Conservation (phyloP, 2,888 invertebrate species). For the Parelbella ahira region DNA sequence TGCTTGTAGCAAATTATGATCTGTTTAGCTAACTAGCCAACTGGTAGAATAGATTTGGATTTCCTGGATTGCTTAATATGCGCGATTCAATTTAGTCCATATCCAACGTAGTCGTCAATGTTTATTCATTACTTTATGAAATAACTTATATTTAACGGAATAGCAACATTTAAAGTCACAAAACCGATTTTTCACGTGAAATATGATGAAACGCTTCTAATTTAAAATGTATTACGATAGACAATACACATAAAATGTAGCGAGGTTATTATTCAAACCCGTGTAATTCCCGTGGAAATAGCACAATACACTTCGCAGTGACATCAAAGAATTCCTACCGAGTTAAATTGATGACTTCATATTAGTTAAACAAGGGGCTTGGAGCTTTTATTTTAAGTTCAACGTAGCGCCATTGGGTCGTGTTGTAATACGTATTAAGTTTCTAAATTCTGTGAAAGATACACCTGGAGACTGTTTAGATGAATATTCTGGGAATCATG, state of each 20-base stretch:
- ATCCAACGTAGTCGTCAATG: too few relatives aligned
- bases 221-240: conserved; percentile 23
- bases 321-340: conserved; percentile 51
- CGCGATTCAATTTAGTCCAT: neutral
- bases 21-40: conserved; percentile 9
- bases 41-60: neutral
- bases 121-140: too few relatives aligned
- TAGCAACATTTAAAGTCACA: neutral
- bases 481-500: conserved; percentile 11
- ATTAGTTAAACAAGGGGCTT: conserved; percentile 41
- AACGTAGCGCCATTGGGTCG: conserved; percentile 20
- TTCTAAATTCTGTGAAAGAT: conserved; percentile 23
- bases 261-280: conserved; percentile 23
- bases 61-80: conserved; percentile 2
- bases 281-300: conserved; percentile 25
- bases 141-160: too few relatives aligned
- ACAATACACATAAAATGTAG: conserved; percentile 26
- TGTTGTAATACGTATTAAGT: conserved; percentile 20
- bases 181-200: conserved; percentile 9
- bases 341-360: conserved; percentile 48
- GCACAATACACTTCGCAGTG: conserved; percentile 29
- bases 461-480: conserved; percentile 8
- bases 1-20: conserved; percentile 14
- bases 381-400: conserved; percentile 28
- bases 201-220: conserved; percentile 15